Base-by-base conservation (phyloP, 2,113 vertebrate species). In the Aphelocoma coerulescens region DNA sequence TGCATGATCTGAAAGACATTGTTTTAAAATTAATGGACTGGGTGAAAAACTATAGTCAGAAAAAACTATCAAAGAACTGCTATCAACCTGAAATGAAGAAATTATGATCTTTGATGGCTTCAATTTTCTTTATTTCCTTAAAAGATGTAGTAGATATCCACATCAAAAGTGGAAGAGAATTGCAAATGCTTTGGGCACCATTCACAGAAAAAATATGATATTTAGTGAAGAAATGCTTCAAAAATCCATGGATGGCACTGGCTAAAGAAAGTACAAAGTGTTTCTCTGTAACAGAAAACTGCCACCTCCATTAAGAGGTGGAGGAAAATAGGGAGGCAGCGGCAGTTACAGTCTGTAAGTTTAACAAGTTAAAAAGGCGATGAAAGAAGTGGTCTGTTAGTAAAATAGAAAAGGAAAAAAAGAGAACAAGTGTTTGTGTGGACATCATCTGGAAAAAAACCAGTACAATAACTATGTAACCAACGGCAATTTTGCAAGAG, bases 371-470 rank as follows among this genome's bases (percentile, higher is more conserved):
- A 57, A 81, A 73, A 74, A 3, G 6, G 1, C 13, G 4, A 30
- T 24, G 6, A 67, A 74, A 62, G 37, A 62, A 35, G 11, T 49
- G 5, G 4, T 41, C 15, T 84, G 3, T 51, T 74, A 37, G 13
- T 35, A 30, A 61, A 66, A 37, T 57, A 30, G 3, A 30, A 63
- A 71, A 30, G 1, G 0, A 11, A 19, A 58, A 58, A 26, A 30
- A 52, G 14, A 21, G 7, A 27, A 9, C 28, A 10, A 1, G 4
- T 81, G 6, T 62, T 57, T 84, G 46, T 33, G 15, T 4, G 7
- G 2, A 27, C 0, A 0, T 52, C n/a, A 35, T 22, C 16, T 59
- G 16, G 18, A 69, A 66, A 4, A 58, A 61, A 54, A 32, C 6
- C 17, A 57, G 4, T 52, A 44, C 3, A 61, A 24, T 41, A 65